Evolutionary conservation across 1,140 invertebrate species (phyloP), one percentile per base, ranked within the genome.

Genomic region (Hestina assimilis): DNA sequence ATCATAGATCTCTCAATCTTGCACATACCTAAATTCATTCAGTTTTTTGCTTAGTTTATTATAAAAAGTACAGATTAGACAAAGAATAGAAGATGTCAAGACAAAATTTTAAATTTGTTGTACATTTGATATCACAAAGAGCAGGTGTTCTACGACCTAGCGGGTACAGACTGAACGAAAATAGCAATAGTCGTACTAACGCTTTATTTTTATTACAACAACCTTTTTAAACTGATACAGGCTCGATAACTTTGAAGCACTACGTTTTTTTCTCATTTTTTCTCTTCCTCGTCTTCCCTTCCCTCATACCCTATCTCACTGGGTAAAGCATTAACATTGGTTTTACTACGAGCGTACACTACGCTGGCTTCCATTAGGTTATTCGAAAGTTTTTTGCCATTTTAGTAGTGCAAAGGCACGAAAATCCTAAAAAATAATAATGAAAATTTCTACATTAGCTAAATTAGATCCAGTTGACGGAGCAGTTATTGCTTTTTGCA

Each of bases 401-500:
- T n/a, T n/a, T n/a, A n/a, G n/a, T n/a, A n/a, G n/a, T 38, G 33
- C 15, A 38, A 38, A 17, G 33, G 11, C 4, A 11, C n/a, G 4
- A 7, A 12, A 14, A 43, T 7, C 15, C 4, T 19, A 31, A 21
- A 31, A 46, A 17, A n/a, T 28, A 19, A 46, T 19, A 46, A 46
- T 19, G 26, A 7, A 28, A 19, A 52, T 52, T 29, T 41, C 38
- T 52, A 52, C 41, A 52, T 52, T 52, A 42, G 35, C 24, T 38
- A 41, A 52, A 52, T 52, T 41, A 52, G 23, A 52, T 29, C 24
- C 35, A 38, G 50, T 42, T 19, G 38, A 52, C 40, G 50, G 40
- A 29, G 26, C 40, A 51, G 52, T 45, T 52, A 62, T 53, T 63
- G 55, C 43, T 63, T 68, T 68, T 57, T 50, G 64, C 48, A 72